Base-by-base conservation (phyloP, 2,113 vertebrate species). In the Glaucidium brasilianum region DNA sequence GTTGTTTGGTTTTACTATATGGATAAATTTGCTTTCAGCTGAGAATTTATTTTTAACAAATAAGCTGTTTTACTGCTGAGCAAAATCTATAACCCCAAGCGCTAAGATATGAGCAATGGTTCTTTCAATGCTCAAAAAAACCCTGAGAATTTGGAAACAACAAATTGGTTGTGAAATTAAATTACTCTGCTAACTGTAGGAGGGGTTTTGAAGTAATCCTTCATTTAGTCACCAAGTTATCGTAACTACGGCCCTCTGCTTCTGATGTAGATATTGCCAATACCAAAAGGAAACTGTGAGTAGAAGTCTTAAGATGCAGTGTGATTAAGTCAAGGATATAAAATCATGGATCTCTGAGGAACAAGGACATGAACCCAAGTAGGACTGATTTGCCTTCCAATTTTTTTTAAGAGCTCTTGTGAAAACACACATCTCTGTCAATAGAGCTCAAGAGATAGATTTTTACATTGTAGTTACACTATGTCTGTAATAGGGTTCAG, bases 401-500 rank as follows among this genome's bases (percentile, higher is more conserved):
- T 78, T 93, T 97, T 93, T 97, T 92, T 87, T 55, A 87, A 68
- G 94, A 89, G 73, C 67, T 96, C 2, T 0, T 68, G 62, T 88
- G 97, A 88, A 94, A 94, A 66, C 66, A 85, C 32, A 63, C 49
- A 69, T 12, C 32, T 84, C 77, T 94, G 74, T 94, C 85, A 95
- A 4, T 26, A 72, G 56, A 80, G 67, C 35, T 71, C 83, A 60
- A 85, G 93, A 95, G 55, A 90, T 73, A 94, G 59, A 64, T 96
- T 85, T 85, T 94, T 72, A 85, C 49, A 32, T 37, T 92, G 71
- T 62, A 63, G 68, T 91, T 96, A 69, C 73, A 78, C 0, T 2
- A 43, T 60, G 56, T 86, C 75, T 96, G 75, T 91, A 91, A 77
- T 18, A 95, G 67, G 82, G 75, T 95, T 98, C 88, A 95, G 87